Percentiles rank a stretch among this genome's conserved stretches.
Conservation (phyloP, 2,888 invertebrate genomes). For the Phortica okadai region DNA sequence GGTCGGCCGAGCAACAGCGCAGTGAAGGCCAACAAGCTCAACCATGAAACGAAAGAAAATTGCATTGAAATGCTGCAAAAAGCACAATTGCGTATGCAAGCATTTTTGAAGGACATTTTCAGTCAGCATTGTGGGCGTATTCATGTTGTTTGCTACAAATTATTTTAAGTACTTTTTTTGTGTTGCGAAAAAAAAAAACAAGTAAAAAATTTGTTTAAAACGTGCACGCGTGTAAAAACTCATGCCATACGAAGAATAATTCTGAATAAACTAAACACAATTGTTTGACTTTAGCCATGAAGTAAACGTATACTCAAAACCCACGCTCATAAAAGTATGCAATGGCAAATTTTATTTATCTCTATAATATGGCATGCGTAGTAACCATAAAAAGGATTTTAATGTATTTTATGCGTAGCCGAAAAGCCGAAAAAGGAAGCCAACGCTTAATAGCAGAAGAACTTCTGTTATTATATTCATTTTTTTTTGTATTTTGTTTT, state of each 20-base stretch:
- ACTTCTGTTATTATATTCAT: too few relatives aligned
- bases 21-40: background rate
- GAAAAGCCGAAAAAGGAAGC: slow-evolving; percentile 39
- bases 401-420: slow-evolving; percentile 59
- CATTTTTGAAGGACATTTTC: background rate
- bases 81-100: background rate
- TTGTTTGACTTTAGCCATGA: background rate
- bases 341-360: slow-evolving; percentile 50
- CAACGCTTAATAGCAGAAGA: background rate
- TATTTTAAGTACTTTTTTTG: background rate
- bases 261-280: background rate
- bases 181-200: background rate
- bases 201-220: background rate
- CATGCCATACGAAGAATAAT: background rate
- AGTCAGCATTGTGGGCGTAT: background rate
- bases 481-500: too few relatives aligned
- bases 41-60: slow-evolving; percentile 36
- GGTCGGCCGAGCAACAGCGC: background rate
- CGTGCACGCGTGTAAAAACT: too few relatives aligned
- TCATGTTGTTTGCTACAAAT: background rate
- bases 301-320: background rate
- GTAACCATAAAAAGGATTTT: slow-evolving; percentile 60
- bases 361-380: slow-evolving; percentile 48
- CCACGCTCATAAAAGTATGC: slow-evolving; percentile 1
- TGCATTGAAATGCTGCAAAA: slow-evolving; percentile 6